A percentile compares a stretch with the other conserved stretches of the same genome.
These are phyloP conservation scores for Gadopsis bispinosus DNA, from an alignment of 2,797 vertebrate genomes.

Conservation along the genomic window DNA sequence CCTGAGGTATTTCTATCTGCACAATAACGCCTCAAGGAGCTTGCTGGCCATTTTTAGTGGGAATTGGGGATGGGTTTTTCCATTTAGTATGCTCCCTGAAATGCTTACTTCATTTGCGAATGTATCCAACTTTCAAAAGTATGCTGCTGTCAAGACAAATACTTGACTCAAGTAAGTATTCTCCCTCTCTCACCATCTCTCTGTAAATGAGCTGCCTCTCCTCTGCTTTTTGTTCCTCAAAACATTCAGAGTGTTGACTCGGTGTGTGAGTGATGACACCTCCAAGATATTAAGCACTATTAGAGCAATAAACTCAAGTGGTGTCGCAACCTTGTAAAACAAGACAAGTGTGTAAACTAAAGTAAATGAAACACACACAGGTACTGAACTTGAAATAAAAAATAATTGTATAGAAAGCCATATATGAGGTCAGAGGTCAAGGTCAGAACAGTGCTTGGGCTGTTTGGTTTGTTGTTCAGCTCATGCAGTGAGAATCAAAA, in stretches of 20 bases:
- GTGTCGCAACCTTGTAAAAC: constrained; percentile 2
- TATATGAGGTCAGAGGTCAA: background rate
- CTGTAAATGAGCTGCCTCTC: constrained; percentile 38
- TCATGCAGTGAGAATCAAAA: background rate
- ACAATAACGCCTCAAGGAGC: constrained; percentile 40
- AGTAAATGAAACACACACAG: background rate
- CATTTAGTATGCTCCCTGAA: constrained; percentile 16
- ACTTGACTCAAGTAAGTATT: constrained; percentile 22
- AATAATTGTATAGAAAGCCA: background rate
- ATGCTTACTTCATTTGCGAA: constrained; percentile 35
- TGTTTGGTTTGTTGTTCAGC: constrained; percentile 8
- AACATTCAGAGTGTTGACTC: constrained; percentile 35
- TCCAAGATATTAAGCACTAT: constrained; percentile 37
- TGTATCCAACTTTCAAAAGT: constrained; percentile 44
- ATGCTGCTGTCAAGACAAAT: constrained; percentile 42
- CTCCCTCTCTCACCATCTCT: constrained; percentile 26
- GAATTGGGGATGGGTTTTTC: constrained; percentile 26
- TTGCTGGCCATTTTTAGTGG: constrained; percentile 41
- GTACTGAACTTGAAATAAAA: background rate
- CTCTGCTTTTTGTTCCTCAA: constrained; percentile 24
- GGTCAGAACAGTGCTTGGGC: constrained; percentile 8
- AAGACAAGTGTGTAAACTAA: background rate
- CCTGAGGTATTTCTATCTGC: constrained; percentile 33
- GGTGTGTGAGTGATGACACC: constrained; percentile 39
- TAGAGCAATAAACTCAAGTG: constrained; percentile 22